Percentiles rank a stretch among this genome's conserved stretches.
Evolutionary conservation across 2,888 invertebrate genomes (phyloP).

Genomic region (Apamea crenata): DNA sequence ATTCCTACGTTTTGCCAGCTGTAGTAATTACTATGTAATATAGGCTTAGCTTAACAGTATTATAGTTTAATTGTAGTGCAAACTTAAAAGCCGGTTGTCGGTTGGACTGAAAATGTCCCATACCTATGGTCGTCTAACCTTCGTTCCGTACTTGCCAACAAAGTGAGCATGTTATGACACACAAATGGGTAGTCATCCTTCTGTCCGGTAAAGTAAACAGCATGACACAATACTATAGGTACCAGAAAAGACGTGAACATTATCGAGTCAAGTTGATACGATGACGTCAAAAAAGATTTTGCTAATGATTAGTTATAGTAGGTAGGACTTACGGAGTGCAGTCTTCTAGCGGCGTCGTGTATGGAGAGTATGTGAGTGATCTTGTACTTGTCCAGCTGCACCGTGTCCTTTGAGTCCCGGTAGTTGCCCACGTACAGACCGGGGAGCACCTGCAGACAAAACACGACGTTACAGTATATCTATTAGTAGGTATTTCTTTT

Average conservation of each 20-base stretch:
- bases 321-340: constrained; percentile 93
- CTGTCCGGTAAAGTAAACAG: neutral
- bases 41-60: neutral
- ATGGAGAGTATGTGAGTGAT: constrained; percentile 99
- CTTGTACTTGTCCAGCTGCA: constrained; percentile 96
- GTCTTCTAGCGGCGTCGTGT: constrained; percentile 97
- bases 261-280: neutral
- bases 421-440: constrained; percentile 99
- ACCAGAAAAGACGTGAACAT: neutral
- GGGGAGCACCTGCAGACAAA: constrained; percentile 94
- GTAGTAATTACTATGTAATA: neutral
- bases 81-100: neutral
- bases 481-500: neutral
- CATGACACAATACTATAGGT: neutral
- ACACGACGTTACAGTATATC: neutral
- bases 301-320: neutral
- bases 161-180: neutral
- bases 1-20: neutral
- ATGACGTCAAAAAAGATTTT: neutral
- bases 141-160: neutral
- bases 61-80: neutral
- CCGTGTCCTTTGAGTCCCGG: constrained; percentile 97
- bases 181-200: neutral
- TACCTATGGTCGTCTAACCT: neutral
- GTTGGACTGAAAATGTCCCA: neutral